phyloP scores from a whole-genome alignment of 2,888 invertebrate species.

The Brenthis hecate region DNA sequence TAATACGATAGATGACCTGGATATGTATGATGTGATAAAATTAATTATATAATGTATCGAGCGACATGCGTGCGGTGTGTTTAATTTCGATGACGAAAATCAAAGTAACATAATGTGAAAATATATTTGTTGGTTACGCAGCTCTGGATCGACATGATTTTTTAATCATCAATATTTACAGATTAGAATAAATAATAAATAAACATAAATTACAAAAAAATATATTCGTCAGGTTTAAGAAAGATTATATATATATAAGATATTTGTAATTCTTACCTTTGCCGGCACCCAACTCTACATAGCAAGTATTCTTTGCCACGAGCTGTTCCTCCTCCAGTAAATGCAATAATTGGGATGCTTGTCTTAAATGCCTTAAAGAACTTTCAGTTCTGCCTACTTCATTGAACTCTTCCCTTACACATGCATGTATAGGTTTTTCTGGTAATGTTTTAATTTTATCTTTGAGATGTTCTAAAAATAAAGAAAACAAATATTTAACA shows the following conservation, averaged over 20 bases:
- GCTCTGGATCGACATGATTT: no score
- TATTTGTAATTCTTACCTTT: conserved; percentile 81
- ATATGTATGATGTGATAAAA: no score
- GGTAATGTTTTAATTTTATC: conserved; percentile 50
- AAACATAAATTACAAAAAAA: no score
- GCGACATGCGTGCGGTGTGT: not conserved
- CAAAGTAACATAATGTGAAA: not conserved
- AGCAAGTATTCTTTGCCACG: conserved; percentile 85
- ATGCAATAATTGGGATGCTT: conserved; percentile 89
- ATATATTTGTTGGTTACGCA: no score
- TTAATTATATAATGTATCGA: not conserved
- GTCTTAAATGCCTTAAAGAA: conserved; percentile 88
- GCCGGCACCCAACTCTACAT: conserved; percentile 95
- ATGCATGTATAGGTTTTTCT: conserved; percentile 57
- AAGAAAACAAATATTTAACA: not conserved
- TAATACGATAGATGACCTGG: conserved; percentile 90
- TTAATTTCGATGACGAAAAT: no score
- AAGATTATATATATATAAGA: no score
- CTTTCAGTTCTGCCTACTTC: conserved; percentile 82
- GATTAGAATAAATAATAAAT: no score
- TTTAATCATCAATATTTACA: no score
- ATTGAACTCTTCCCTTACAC: conserved; percentile 56
- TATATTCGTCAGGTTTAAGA: no score
- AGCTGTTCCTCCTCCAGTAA: conserved; percentile 84
- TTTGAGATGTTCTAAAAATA: conserved; percentile 54